Percentiles rank a stretch among this genome's conserved stretches.
phyloP scores from a whole-genome alignment of 1,140 invertebrate species.

The Physella acuta region DNA sequence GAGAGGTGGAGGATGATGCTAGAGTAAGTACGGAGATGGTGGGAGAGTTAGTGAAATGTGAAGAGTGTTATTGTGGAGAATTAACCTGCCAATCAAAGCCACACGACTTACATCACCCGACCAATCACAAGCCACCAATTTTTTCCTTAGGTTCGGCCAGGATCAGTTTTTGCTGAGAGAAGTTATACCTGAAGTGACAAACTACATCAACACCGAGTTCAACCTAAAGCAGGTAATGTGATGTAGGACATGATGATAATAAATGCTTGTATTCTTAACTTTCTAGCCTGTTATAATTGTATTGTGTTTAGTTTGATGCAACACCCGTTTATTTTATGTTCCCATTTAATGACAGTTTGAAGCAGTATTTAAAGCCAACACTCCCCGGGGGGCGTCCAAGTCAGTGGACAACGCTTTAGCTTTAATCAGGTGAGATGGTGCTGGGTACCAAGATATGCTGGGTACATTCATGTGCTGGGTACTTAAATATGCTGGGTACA shows the following conservation, averaged over 20 bases:
- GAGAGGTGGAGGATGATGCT: too few species aligned
- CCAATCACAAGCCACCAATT: too few species aligned
- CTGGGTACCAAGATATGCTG: background rate
- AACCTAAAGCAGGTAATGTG: constrained; percentile 46
- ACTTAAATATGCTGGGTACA: background rate
- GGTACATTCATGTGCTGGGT: background rate
- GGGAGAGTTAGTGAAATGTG: too few species aligned
- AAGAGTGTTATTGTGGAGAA: too few species aligned
- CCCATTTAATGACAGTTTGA: constrained; percentile 32
- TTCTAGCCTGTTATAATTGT: background rate
- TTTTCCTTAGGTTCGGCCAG: constrained; percentile 50
- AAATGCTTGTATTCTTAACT: background rate
- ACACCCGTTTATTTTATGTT: background rate
- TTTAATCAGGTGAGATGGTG: constrained; percentile 39
- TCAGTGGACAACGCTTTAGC: constrained; percentile 48
- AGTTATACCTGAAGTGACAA: constrained; percentile 48
- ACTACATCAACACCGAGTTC: constrained; percentile 49
- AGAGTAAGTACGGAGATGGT: too few species aligned
- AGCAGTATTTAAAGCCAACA: constrained; percentile 41
- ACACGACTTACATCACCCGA: too few species aligned
- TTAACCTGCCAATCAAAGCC: too few species aligned
- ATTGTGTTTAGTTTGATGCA: background rate
- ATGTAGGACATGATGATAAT: background rate
- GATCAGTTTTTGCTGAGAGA: constrained; percentile 49
- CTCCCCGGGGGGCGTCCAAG: constrained; percentile 47